Evolutionary conservation across 2,113 vertebrate genomes (phyloP).

Genomic region (Puma concolor): DNA sequence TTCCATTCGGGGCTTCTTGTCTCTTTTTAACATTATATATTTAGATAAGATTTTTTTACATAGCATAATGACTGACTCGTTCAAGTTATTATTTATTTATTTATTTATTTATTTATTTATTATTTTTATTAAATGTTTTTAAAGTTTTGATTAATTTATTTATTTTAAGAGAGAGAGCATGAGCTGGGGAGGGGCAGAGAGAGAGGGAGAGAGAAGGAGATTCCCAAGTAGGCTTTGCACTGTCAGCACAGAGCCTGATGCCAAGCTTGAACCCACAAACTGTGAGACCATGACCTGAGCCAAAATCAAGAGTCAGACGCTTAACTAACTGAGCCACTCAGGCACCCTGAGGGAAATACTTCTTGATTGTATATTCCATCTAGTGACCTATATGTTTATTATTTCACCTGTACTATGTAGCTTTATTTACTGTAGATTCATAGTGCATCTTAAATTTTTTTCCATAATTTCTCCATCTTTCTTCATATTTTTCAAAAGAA

Average conservation of each 20-base stretch:
- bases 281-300: too few species aligned
- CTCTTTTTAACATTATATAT: too few species aligned
- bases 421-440: neutral
- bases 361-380: neutral
- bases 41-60: neutral
- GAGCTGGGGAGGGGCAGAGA: too few species aligned
- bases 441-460: neutral
- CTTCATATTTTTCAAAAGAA: neutral
- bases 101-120: neutral
- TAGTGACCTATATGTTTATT: neutral
- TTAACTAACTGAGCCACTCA: too few species aligned
- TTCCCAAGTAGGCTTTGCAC: too few species aligned
- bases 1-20: too few species aligned
- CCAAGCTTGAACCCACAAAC: too few species aligned
- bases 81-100: neutral
- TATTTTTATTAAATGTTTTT: neutral
- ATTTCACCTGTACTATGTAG: neutral
- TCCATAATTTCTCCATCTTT: neutral
- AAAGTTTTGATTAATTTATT: too few species aligned
- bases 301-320: too few species aligned
- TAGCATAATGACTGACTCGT: neutral
- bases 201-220: too few species aligned
- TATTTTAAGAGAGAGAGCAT: too few species aligned
- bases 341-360: neutral
- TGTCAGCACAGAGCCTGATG: too few species aligned